phyloP scores from a whole-genome alignment of 2,888 invertebrate species.

The Agelastica alni region DNA sequence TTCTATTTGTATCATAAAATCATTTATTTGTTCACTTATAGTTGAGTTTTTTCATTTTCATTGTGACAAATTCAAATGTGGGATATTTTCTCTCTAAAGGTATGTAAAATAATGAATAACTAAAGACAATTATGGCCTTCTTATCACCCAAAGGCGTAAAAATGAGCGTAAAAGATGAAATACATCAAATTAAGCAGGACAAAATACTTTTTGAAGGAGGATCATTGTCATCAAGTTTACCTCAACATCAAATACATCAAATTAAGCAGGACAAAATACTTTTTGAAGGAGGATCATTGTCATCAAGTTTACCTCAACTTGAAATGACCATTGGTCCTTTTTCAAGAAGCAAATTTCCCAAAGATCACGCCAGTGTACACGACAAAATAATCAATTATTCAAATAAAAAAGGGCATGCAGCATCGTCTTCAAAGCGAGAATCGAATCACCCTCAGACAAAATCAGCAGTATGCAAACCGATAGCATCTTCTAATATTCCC shows the following conservation, averaged over 20 bases:
- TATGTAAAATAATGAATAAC: conserved; percentile 32
- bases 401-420: background rate
- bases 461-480: conserved; percentile 7
- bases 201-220: conserved; percentile 28
- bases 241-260: conserved; percentile 20
- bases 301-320: conserved; percentile 26
- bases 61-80: conserved; percentile 42
- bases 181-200: conserved; percentile 17
- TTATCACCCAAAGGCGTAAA: conserved; percentile 28
- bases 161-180: no score
- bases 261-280: conserved; percentile 20
- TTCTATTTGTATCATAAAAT: no score
- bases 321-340: conserved; percentile 33
- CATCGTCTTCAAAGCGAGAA: conserved; percentile 5
- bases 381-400: background rate
- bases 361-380: no score
- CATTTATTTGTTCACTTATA: conserved; percentile 44
- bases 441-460: conserved; percentile 4
- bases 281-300: conserved; percentile 28
- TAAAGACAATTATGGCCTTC: conserved; percentile 32
- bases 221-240: conserved; percentile 25
- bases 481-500: conserved; percentile 10
- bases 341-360: no score
- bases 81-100: conserved; percentile 32
- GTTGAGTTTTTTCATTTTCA: conserved; percentile 38